Evolutionary conservation across 2,113 vertebrate genomes (phyloP), one percentile per base, ranked within the genome.

Genomic region (Garra rufa): DNA sequence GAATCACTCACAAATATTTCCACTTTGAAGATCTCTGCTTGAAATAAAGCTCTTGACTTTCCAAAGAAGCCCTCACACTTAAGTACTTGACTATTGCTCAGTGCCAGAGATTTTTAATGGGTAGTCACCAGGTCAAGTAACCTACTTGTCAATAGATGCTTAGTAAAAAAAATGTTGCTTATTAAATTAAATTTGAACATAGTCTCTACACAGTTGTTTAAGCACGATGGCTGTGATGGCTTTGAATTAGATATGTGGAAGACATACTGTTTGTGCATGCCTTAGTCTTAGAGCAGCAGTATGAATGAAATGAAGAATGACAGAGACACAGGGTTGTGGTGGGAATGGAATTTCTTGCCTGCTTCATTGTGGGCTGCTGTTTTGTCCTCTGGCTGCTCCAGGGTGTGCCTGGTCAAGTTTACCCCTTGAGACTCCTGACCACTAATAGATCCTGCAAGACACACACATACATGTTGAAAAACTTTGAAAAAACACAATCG

Each of bases 311-410:
- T 52, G 6, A 17, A 52, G 50, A 52, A 52, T 52, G 50, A 76
- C 61, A 52, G 44, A 46, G 71, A 41, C 11, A 30, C 26, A 9
- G 50, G 73, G 48, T 28, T 41, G 38, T 78, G 85, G 78, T 84
- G 28, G 85, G 79, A 21, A 76, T 46, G 50, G 14, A 26, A 63
- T 73, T 0, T 77, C 90, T 94, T 86, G 91, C 94, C 92, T 80
- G 89, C 80, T 24, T 91, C 90, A 85, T 91, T 87, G 55, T 87
- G 87, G 26, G 87, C 73, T 48, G 57, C 86, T 84, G 59, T 85
- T 46, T 71, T 48, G 76, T 89, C 90, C 71, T n/a, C 83, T 6
- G 78, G 6, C 71, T 41, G 43, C 67, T 88, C 88, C 86, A 90
- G 85, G 24, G 82, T 87, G 77, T 88, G 88, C 30, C 86, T 89